Base-by-base conservation (phyloP, 2,888 invertebrate genomes). In the Plebejus anna region DNA sequence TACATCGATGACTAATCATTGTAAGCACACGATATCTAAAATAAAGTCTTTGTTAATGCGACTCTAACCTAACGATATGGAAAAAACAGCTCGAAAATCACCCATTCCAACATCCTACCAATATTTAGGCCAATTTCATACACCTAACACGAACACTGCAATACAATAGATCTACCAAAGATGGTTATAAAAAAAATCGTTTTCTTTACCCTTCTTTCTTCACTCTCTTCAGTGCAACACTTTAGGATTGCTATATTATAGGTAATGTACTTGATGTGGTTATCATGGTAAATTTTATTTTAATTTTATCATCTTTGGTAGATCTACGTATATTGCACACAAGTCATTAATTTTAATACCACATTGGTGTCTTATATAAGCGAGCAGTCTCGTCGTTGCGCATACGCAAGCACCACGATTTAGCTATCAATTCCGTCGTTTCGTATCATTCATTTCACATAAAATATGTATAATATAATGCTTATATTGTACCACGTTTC, bases 1-100 rank as follows among this genome's bases (percentile, higher is more conserved):
- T 86, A 86, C 85, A 85, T 79, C 59, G 71, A 78, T 79, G 79
- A 80, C 79, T 80, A 81, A 79, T 70, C 71, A 61, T 76, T 77
- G 77, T 76, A 79, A 81, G 80, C 80, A 79, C 73, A 73, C 73
- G 73, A 77, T 79, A 80, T 79, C 75, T 78, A 78, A 79, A 79
- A 79, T 79, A 80, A 79, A 80, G 79, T 80, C 80, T 81, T 79
- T 80, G 79, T 78, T 76, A 77, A 77, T 77, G 76, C 76, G 75
- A 70, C 38, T 75, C 78, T 77, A 79, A 80, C 76, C 78, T 76
- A 78, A 76, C 75, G 77, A 78, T 75, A 75, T 75, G 75, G 57
- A 75, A 76, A 78, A 66, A 78, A 78, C 77, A 78, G 72, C 76
- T 79, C 79, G 73, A 78, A 75, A 75, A 79, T 78, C 77, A 79